These are phyloP conservation scores for Aix galericulata DNA, from an alignment of 2,113 vertebrate genomes.

Conservation along the genomic window DNA sequence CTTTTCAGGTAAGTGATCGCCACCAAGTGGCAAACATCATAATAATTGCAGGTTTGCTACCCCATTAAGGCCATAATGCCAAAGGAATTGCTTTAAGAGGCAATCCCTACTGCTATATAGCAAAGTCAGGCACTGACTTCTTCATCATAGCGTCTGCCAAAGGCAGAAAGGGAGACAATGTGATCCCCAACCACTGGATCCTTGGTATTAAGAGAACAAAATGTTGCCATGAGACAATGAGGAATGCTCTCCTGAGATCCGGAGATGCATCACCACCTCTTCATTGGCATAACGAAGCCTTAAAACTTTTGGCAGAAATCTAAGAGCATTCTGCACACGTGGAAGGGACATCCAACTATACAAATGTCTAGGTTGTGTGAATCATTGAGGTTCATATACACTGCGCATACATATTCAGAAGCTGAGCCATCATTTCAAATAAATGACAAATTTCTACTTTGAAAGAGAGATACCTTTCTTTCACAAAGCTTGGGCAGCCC, in stretches of 20 bases:
- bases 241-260: neutral
- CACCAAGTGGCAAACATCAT: neutral
- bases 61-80: neutral
- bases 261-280: no score
- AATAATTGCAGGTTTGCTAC: neutral
- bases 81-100: neutral
- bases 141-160: neutral
- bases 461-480: conserved; percentile 85
- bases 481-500: conserved; percentile 97
- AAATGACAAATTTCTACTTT: neutral
- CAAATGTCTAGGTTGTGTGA: neutral
- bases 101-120: neutral
- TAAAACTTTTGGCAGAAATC: neutral
- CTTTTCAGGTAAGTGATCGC: neutral
- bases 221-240: neutral
- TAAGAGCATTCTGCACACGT: neutral
- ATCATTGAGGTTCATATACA: fast-evolving
- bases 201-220: neutral
- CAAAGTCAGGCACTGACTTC: neutral
- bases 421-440: neutral
- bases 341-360: neutral
- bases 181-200: neutral
- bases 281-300: neutral
- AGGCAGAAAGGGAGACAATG: neutral
- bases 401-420: neutral